Evolutionary conservation across 2,888 invertebrate genomes (phyloP), one percentile per base, ranked within the genome.

Genomic region (Oxyscelio sp.): DNA sequence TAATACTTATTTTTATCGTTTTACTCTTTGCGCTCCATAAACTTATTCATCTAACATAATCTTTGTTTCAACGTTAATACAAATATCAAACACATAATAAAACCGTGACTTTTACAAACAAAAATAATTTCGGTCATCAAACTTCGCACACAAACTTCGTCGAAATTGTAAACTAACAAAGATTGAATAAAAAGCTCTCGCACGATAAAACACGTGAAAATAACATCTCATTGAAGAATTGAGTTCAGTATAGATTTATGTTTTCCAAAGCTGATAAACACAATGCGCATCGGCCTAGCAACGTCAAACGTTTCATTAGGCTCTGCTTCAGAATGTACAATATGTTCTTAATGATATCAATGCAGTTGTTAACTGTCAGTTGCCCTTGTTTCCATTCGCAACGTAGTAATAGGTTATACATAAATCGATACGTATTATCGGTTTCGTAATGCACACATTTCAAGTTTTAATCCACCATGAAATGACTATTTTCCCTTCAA

Each of bases 341-440:
- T 82, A 71, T 56, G 82, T 77, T 77, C 75, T 82, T 82, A 75
- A 82, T 82, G 75, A 75, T 70, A 82, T 75, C 75, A 82, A 75
- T 82, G 70, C 56, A 56, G 81, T 70, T 82, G 75, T 75, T 82
- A 63, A 75, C 81, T 75, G 70, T 82, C 75, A 82, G 82, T 56
- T 75, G 82, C 66, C 82, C 74, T 75, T 82, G 82, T 82, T 82
- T 82, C 81, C 63, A 56, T 19, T 68, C 54, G 59, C 63, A 75
- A 54, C 74, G 21, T 24, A 48, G 71, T 71, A 65, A 77, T 71
- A 71, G 75, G 71, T 82, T 82, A 70, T 58, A 71, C 70, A 70
- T 75, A 75, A 75, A 82, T 82, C 81, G 66, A 81, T 75, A 54
- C 70, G 63, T 24, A 70, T 75, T 70, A 70, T 81, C 66, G 59